These are phyloP conservation scores for Rhaphigaster nebulosa DNA, from an alignment of 2,888 invertebrate species.

Conservation along the genomic window DNA sequence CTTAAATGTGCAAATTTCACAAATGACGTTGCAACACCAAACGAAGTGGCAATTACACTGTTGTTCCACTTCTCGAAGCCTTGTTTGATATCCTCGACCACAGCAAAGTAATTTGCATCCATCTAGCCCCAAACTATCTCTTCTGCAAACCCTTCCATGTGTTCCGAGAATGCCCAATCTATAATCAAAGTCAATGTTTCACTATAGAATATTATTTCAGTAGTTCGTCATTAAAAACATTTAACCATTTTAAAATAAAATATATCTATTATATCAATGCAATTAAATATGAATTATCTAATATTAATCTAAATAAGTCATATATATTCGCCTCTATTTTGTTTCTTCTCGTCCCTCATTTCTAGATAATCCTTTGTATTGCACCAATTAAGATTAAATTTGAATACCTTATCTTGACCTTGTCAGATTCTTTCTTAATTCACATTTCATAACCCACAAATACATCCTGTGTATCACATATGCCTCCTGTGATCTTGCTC, in stretches of 20 bases:
- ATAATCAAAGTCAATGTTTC: slow-evolving; percentile 62
- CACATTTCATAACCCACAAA: too few species aligned
- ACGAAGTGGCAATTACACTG: slow-evolving; percentile 92
- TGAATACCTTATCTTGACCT: too few species aligned
- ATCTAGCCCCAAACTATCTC: slow-evolving; percentile 87
- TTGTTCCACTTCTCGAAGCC: slow-evolving; percentile 85
- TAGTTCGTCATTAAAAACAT: neutral
- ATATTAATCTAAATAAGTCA: neutral
- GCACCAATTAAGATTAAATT: too few species aligned
- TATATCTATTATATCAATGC: too few species aligned
- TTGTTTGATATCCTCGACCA: slow-evolving; percentile 88
- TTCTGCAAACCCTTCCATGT: slow-evolving; percentile 84
- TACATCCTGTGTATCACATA: too few species aligned
- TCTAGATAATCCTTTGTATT: neutral
- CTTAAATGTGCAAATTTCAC: slow-evolving; percentile 84
- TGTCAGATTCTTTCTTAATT: too few species aligned
- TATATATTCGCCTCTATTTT: neutral
- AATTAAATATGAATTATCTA: too few species aligned
- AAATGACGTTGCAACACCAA: slow-evolving; percentile 92
- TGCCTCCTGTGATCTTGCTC: too few species aligned
- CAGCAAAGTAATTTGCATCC: slow-evolving; percentile 90
- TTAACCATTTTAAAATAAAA: too few species aligned
- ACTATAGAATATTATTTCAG: neutral
- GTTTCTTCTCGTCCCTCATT: neutral
- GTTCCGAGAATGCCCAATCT: slow-evolving; percentile 88